Percentiles rank a stretch among this genome's conserved stretches.
These are phyloP conservation scores for Aspidapion aeneum DNA, from an alignment of 2,888 invertebrate genomes.

Conservation along the genomic window DNA sequence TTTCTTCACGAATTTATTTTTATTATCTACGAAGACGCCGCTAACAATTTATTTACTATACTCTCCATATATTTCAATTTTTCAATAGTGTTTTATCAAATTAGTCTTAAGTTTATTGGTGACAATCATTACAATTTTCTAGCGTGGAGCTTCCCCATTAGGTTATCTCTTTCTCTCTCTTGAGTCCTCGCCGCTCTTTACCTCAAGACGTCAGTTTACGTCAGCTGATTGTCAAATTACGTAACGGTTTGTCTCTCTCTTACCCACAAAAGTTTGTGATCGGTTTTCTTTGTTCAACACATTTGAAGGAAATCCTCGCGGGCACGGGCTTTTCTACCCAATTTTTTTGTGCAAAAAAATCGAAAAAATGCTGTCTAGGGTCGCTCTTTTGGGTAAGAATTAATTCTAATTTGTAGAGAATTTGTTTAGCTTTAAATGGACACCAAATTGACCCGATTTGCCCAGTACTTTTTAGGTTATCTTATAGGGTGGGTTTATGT, in stretches of 20 bases:
- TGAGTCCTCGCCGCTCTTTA: constrained; percentile 31
- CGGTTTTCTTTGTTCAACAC: not conserved
- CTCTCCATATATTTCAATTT: too few relatives aligned
- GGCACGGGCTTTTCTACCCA: not conserved
- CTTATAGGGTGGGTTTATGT: constrained; percentile 30
- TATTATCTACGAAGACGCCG: too few relatives aligned
- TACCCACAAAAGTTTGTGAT: not conserved
- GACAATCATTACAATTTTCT: too few relatives aligned
- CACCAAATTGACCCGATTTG: not conserved
- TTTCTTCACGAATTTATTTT: too few relatives aligned
- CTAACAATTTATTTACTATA: too few relatives aligned
- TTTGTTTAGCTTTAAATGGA: not conserved
- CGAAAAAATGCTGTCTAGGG: constrained; percentile 64
- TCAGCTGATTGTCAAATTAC: not conserved
- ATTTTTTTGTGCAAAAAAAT: not conserved
- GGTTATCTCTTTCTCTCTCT: too few relatives aligned
- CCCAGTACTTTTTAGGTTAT: not conserved
- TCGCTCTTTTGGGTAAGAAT: constrained; percentile 62
- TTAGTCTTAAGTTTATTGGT: too few relatives aligned
- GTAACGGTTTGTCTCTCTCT: not conserved
- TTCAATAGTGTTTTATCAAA: too few relatives aligned
- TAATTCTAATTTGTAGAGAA: not conserved
- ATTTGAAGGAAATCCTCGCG: not conserved
- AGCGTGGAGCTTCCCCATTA: too few relatives aligned
- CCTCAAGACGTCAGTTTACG: constrained; percentile 38